Conservation (phyloP, 2,888 invertebrate species). For the Eupithecia pulchellata region DNA sequence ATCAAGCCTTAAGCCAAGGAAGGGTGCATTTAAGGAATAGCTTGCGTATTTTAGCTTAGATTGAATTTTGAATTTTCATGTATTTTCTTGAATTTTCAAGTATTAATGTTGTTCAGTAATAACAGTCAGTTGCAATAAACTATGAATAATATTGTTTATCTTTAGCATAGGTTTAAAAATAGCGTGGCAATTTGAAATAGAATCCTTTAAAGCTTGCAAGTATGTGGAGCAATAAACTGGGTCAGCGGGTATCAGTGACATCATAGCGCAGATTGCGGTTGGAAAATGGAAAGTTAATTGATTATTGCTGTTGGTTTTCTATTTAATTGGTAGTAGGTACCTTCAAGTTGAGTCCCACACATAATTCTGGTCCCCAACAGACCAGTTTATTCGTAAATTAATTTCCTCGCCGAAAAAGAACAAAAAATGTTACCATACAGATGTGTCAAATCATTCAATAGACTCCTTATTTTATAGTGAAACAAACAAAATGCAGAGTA, state of each 20-base stretch:
- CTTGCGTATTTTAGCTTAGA: no score
- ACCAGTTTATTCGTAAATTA: no score
- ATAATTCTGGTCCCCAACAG: no score
- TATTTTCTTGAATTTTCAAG: background rate
- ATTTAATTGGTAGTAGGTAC: background rate
- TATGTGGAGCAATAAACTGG: slow-evolving; percentile 36
- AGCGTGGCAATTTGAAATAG: slow-evolving; percentile 9
- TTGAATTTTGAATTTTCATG: no score
- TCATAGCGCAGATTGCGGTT: slow-evolving; percentile 36
- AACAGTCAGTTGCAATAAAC: background rate
- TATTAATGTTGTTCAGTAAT: background rate
- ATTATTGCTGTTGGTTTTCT: slow-evolving; percentile 15
- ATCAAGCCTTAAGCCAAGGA: no score
- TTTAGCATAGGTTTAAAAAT: slow-evolving; percentile 8
- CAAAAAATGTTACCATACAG: no score
- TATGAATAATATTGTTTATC: background rate
- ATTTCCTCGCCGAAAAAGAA: no score
- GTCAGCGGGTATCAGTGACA: slow-evolving; percentile 40
- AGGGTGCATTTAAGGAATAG: no score
- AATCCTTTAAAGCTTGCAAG: slow-evolving; percentile 26
- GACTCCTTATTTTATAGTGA: no score
- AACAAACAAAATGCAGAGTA: background rate
- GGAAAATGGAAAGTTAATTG: slow-evolving; percentile 21
- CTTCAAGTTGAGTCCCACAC: no score
- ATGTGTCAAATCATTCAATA: no score